Percentiles rank a stretch among this genome's conserved stretches.
Conservation (phyloP, 2,888 invertebrate species). For the Listrodromus nycthemerus region DNA sequence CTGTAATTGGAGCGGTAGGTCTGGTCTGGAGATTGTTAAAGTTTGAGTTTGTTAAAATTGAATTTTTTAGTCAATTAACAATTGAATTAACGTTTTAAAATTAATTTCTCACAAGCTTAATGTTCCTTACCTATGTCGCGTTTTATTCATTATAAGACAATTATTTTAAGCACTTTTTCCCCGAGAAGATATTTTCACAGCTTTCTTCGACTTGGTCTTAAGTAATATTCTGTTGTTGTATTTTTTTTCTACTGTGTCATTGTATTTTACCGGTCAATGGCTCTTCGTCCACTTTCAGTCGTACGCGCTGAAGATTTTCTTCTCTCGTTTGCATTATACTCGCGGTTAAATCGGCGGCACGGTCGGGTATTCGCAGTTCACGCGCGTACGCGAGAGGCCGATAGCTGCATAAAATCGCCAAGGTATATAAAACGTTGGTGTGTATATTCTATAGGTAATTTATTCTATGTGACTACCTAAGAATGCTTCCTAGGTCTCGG, state of each 20-base stretch:
- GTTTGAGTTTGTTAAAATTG: not conserved
- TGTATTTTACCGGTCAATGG: slow-evolving; percentile 11
- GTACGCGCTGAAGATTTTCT: not conserved
- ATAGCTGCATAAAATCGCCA: slow-evolving; percentile 53
- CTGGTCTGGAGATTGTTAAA: not conserved
- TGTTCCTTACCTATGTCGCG: too few relatives aligned
- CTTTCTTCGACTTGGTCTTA: not conserved
- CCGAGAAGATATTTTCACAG: not conserved
- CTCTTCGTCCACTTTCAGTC: not conserved
- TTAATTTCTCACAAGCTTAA: too few relatives aligned
- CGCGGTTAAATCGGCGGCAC: slow-evolving; percentile 1
- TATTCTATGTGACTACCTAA: slow-evolving; percentile 52
- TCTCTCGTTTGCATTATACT: slow-evolving; percentile 3
- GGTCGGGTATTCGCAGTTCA: slow-evolving; percentile 32
- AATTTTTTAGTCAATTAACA: too few relatives aligned
- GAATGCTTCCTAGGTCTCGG: slow-evolving; percentile 35
- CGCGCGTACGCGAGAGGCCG: slow-evolving; percentile 51
- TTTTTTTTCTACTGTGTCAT: slow-evolving; percentile 19
- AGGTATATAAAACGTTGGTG: slow-evolving; percentile 21
- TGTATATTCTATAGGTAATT: slow-evolving; percentile 51
- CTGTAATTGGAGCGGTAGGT: not conserved
- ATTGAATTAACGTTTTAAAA: too few relatives aligned
- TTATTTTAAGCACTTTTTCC: not conserved
- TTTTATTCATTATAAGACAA: not conserved
- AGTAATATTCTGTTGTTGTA: slow-evolving; percentile 11